Evolutionary conservation across 2,113 vertebrate genomes (phyloP).

Genomic region (Amia ocellicauda): DNA sequence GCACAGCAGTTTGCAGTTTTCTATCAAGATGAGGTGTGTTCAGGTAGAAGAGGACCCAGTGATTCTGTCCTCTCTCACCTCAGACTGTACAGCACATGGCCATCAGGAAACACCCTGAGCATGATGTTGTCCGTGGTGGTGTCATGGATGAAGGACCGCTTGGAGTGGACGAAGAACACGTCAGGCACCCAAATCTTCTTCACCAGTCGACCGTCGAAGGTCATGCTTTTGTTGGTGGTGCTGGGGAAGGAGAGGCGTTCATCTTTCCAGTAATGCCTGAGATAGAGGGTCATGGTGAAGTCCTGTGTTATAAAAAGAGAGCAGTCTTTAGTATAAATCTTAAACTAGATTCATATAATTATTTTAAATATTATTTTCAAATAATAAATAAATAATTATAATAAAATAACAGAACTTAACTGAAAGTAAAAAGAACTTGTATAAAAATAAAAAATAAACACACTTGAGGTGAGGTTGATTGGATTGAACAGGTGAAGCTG

Average conservation of each 20-base stretch:
- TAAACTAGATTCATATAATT: no score
- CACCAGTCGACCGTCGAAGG: constrained; percentile 86
- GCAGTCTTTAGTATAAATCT: no score
- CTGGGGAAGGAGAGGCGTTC: constrained; percentile 86
- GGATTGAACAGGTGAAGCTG: no score
- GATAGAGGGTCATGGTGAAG: constrained; percentile 95
- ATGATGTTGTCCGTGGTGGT: constrained; percentile 96
- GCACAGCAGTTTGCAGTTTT: no score
- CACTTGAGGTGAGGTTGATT: no score
- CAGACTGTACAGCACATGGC: constrained; percentile 91
- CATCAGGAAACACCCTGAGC: constrained; percentile 89
- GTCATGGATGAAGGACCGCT: constrained; percentile 89
- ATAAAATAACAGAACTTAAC: no score
- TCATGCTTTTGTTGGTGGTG: constrained; percentile 91
- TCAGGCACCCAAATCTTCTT: constrained; percentile 97
- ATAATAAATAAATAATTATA: no score
- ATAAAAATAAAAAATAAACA: no score
- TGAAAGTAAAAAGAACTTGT: no score
- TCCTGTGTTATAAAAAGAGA: constrained; percentile 63
- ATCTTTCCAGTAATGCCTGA: constrained; percentile 95
- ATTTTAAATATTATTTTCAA: no score
- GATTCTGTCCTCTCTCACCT: constrained; percentile 74
- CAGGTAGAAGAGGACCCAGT: background rate
- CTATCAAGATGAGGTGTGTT: no score
- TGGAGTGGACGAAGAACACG: constrained; percentile 95